Conservation (phyloP, 2,888 invertebrate genomes). For the Salpingus planirostris region DNA sequence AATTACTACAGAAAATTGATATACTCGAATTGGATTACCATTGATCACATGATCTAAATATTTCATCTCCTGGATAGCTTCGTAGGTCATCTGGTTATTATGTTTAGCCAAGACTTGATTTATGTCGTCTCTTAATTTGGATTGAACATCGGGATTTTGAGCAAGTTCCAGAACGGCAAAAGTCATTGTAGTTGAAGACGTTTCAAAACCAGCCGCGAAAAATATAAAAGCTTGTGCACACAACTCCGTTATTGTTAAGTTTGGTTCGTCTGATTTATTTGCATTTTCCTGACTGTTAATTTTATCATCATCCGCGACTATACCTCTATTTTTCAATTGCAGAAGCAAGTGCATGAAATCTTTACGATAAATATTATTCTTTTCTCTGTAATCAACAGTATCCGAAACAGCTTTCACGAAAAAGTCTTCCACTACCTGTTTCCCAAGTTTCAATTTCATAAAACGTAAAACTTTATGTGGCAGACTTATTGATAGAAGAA, state of each 20-base stretch:
- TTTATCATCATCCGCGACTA: slow-evolving; percentile 23
- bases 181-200: slow-evolving; percentile 23
- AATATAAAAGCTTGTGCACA: slow-evolving; percentile 19
- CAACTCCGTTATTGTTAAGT: slow-evolving; percentile 14
- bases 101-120: slow-evolving; percentile 15
- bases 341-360: slow-evolving; percentile 49
- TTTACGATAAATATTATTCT: slow-evolving; percentile 40
- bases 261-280: slow-evolving; percentile 2
- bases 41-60: slow-evolving; percentile 22
- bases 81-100: slow-evolving; percentile 21
- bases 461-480: not conserved
- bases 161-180: slow-evolving; percentile 23
- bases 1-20: no score
- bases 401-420: slow-evolving; percentile 39
- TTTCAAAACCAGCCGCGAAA: slow-evolving; percentile 24
- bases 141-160: slow-evolving; percentile 20
- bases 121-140: slow-evolving; percentile 21
- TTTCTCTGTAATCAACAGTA: slow-evolving; percentile 41
- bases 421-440: slow-evolving; percentile 33
- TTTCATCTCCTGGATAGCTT: slow-evolving; percentile 22
- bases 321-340: slow-evolving; percentile 39
- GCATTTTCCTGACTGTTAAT: slow-evolving; percentile 6
- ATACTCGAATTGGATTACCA: no score
- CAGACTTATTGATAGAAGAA: not conserved
- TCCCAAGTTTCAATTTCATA: slow-evolving; percentile 15